Percentiles rank a stretch among this genome's conserved stretches.
These are phyloP conservation scores for Chloromyia formosa DNA, from an alignment of 2,888 invertebrate genomes.

Conservation along the genomic window DNA sequence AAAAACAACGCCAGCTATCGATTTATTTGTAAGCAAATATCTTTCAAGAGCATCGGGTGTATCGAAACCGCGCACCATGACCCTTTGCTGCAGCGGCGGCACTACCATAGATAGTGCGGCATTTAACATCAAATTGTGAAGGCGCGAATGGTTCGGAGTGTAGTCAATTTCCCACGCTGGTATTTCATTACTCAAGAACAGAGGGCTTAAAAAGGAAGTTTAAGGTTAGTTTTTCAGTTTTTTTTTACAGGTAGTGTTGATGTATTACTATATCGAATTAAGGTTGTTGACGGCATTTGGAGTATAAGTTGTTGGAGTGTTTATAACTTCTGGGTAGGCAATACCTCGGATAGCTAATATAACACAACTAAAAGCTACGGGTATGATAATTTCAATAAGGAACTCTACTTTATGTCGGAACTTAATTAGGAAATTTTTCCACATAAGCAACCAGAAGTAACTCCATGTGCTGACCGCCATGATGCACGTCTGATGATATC, in stretches of 20 bases:
- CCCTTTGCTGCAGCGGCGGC: neutral
- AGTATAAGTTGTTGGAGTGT: conserved; percentile 53
- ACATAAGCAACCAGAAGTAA: conserved; percentile 77
- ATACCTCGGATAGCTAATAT: conserved; percentile 59
- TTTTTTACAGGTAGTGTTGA: no score
- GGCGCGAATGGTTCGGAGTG: conserved; percentile 45
- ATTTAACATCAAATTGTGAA: conserved; percentile 39
- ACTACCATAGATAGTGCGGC: conserved; percentile 6
- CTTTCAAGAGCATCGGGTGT: conserved; percentile 21
- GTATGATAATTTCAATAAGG: conserved; percentile 72
- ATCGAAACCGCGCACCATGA: neutral
- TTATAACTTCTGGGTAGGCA: conserved; percentile 57
- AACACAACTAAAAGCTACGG: conserved; percentile 61
- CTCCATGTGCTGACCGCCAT: conserved; percentile 58
- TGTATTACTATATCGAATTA: neutral
- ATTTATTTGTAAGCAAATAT: conserved; percentile 36
- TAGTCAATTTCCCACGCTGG: conserved; percentile 43
- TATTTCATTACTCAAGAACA: neutral
- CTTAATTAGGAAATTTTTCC: conserved; percentile 86
- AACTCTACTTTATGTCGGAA: conserved; percentile 77
- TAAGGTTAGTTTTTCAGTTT: neutral
- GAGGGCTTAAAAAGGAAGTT: neutral
- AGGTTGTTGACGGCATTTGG: conserved; percentile 1
- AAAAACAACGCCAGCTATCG: conserved; percentile 70
- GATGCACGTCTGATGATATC: neutral